phyloP scores from a whole-genome alignment of 2,888 invertebrate genomes.

The Dynastes maya region DNA sequence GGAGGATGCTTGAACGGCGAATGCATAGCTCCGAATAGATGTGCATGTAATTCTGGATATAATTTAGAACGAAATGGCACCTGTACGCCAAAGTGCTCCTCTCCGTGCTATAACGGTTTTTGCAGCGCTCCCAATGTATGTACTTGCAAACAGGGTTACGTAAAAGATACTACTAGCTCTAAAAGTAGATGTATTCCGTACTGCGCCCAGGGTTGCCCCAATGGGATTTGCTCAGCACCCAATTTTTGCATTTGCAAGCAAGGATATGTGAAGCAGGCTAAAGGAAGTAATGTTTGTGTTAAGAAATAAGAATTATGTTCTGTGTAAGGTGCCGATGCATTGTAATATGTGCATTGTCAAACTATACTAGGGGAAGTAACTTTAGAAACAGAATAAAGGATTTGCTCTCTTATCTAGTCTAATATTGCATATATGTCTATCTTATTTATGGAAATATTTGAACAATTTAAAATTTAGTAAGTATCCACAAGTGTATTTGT shows the following conservation, averaged over 20 bases:
- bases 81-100: conserved; percentile 67
- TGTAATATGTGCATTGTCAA: not conserved
- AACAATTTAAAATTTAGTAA: no score
- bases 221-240: conserved; percentile 82
- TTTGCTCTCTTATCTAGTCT: no score
- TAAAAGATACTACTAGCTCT: conserved; percentile 63
- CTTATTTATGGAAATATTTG: no score
- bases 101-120: conserved; percentile 71
- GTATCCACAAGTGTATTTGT: no score
- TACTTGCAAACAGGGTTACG: conserved; percentile 71
- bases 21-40: conserved; percentile 74
- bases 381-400: no score
- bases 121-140: conserved; percentile 74
- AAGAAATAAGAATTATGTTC: conserved; percentile 62
- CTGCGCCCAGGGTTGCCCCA: conserved; percentile 81
- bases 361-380: no score
- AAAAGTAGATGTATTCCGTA: conserved; percentile 71
- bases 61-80: conserved; percentile 49
- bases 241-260: conserved; percentile 83
- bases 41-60: conserved; percentile 73
- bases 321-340: not conserved
- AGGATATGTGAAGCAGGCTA: conserved; percentile 79
- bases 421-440: no score
- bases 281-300: conserved; percentile 78
- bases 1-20: conserved; percentile 71